Evolutionary conservation across 2,888 invertebrate species (phyloP), one percentile per base, ranked within the genome.

Genomic region (Lucinisca nassula): DNA sequence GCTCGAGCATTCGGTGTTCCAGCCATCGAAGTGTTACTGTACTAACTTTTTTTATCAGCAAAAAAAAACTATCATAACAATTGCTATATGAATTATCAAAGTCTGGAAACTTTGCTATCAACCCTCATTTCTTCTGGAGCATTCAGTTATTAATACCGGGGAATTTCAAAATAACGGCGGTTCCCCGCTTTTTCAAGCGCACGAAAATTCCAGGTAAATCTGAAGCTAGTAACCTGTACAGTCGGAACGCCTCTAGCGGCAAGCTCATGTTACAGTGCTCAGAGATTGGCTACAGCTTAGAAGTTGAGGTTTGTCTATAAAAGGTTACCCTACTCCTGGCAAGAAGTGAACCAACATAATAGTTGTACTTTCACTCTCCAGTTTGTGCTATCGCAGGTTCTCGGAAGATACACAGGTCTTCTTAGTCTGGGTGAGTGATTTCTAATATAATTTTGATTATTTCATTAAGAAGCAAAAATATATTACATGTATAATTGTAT

Each of bases 281-380:
- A 35, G 12, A 67, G 67, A 67, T 67, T 67, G 67, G 67, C 67
- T 67, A 35, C 12, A 14, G 67, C 35, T 4, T 21, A 67, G 35
- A 8, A 49, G 35, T 61, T 35, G 49, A 58, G 82, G 12, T 61
- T 82, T 82, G 82, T 55, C 82, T 82, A 82, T 82, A 82, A 82
- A 82, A 76, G 82, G 82, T 82, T 76, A 82, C 51, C 70, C 21
- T 76, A 67, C 67, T 67, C 67, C n/a, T 35, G 67, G 21, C 21
- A 32, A 4, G 30, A 67, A 35, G 24, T 67, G 67, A 67, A 67
- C 67, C 67, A 17, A 35, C 67, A 67, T 17, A 17, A 8, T 35
- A 67, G 35, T 67, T 58, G 58, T 58, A 67, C 67, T 67, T 67
- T 67, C 67, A 35, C 67, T 67, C 67, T 67, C 17, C 67, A 67